phyloP scores from a whole-genome alignment of 2,888 invertebrate genomes.

The Coronaproctus castanopsis region DNA sequence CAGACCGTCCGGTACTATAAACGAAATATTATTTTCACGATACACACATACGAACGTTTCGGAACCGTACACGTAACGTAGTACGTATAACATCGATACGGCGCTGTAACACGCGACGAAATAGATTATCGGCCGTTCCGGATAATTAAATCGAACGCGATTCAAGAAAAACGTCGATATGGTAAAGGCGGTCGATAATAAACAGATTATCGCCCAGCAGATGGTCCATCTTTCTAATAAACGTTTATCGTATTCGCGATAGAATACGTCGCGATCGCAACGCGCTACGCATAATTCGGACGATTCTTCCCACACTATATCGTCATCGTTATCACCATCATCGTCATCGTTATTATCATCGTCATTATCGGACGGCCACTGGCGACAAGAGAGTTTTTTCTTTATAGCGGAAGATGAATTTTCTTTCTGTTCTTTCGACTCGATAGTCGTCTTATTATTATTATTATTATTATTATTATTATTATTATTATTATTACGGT shows the following conservation, averaged over 20 bases:
- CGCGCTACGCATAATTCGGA: constrained; percentile 29
- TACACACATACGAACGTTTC: constrained; percentile 27
- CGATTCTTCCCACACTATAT: neutral
- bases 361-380: neutral
- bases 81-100: constrained; percentile 51
- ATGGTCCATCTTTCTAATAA: constrained; percentile 40
- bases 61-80: constrained; percentile 40
- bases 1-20: constrained; percentile 31
- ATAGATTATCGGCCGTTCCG: constrained; percentile 78
- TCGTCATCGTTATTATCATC: constrained; percentile 3
- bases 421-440: neutral
- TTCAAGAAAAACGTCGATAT: constrained; percentile 74
- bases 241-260: constrained; percentile 40
- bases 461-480: neutral
- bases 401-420: neutral
- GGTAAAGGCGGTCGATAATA: constrained; percentile 63
- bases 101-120: constrained; percentile 70
- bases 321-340: neutral
- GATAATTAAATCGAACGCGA: constrained; percentile 72
- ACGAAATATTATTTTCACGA: constrained; percentile 27
- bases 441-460: neutral
- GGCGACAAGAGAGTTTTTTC: neutral
- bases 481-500: neutral
- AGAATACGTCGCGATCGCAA: constrained; percentile 47
- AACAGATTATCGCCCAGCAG: constrained; percentile 54